phyloP scores from a whole-genome alignment of 2,888 invertebrate species.

The Lithophane semibrunnea region DNA sequence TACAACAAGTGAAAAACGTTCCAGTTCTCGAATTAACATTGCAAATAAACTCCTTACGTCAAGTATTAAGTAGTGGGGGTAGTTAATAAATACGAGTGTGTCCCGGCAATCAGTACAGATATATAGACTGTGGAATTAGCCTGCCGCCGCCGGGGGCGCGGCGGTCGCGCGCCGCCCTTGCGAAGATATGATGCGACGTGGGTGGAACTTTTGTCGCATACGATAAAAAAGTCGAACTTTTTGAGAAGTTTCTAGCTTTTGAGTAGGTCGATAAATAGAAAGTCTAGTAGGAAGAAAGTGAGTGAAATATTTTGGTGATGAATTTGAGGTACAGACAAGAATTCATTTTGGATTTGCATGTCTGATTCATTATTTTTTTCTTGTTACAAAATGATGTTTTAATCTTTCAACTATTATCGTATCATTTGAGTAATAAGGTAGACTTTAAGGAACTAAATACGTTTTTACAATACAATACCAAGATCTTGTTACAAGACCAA shows the following conservation, averaged over 20 bases:
- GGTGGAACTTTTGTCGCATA: constrained; percentile 53
- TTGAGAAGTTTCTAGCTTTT: constrained; percentile 31
- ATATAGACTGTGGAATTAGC: constrained; percentile 86
- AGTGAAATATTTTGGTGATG: neutral
- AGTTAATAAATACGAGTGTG: constrained; percentile 80
- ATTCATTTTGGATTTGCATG: neutral
- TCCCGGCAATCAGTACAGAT: constrained; percentile 86
- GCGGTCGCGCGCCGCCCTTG: constrained; percentile 51
- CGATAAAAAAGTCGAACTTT: constrained; percentile 27
- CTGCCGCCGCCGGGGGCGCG: constrained; percentile 75
- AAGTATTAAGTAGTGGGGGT: constrained; percentile 72
- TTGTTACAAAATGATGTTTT: neutral
- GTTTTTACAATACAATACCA: constrained; percentile 33
- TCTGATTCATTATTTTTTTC: neutral
- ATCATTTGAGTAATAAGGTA: neutral
- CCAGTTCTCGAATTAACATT: constrained; percentile 68
- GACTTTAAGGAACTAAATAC: constrained; percentile 18
- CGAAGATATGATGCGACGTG: constrained; percentile 49
- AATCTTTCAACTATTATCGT: too few relatives aligned
- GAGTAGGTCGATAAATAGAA: neutral
- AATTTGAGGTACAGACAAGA: neutral
- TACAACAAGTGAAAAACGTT: constrained; percentile 54
- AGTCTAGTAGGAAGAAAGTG: neutral
- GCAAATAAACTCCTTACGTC: constrained; percentile 73
- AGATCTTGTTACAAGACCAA: constrained; percentile 37